These are phyloP conservation scores for Eucidaris tribuloides DNA, from an alignment of 35 echinoderm and acorn worm genomes.

Conservation along the genomic window DNA sequence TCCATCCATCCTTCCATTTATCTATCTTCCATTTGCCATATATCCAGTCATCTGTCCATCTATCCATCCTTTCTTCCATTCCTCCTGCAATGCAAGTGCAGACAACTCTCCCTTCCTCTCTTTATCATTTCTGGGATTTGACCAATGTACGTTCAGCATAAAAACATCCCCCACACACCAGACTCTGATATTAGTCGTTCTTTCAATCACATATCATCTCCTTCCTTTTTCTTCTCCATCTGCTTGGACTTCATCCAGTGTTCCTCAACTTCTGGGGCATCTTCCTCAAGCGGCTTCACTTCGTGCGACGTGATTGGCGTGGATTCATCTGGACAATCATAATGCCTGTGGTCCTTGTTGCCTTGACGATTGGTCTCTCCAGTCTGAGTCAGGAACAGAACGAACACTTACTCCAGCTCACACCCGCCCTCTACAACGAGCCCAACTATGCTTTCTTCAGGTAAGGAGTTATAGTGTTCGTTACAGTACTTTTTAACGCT, in stretches of 20 bases:
- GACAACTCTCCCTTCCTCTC: too few species aligned
- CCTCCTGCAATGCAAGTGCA: too few species aligned
- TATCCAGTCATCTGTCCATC: neutral
- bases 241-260: slow-evolving; percentile 4
- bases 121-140: too few species aligned
- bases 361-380: slow-evolving; percentile 34
- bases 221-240: neutral
- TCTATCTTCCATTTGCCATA: neutral
- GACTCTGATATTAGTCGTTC: too few species aligned
- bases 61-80: neutral
- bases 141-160: neutral
- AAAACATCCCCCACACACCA: neutral
- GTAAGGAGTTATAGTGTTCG: too few species aligned
- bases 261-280: slow-evolving; percentile 52
- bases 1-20: neutral
- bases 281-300: slow-evolving; percentile 68
- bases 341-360: slow-evolving; percentile 58
- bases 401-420: slow-evolving; percentile 37
- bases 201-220: neutral
- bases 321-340: slow-evolving; percentile 69
- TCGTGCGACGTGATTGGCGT: slow-evolving; percentile 63
- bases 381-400: neutral
- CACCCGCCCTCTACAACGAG: slow-evolving; percentile 33
- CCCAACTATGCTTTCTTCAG: slow-evolving; percentile 61
- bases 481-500: too few species aligned